Evolutionary conservation across 2,797 vertebrate genomes (phyloP), one percentile per base, ranked within the genome.

Genomic region (Siniperca scherzeri): DNA sequence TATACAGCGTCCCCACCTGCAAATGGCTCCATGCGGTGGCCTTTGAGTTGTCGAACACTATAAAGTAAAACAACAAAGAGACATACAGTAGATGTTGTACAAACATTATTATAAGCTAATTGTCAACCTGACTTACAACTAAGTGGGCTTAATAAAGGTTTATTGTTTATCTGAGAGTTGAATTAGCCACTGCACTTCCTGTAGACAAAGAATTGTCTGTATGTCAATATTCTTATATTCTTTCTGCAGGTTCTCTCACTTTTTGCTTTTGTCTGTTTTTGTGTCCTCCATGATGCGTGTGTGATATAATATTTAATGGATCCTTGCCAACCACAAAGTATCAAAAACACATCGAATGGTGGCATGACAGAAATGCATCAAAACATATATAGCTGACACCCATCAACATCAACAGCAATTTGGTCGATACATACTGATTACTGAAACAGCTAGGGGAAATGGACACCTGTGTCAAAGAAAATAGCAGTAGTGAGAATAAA

Each of bases 51-150:
- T 10, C 25, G 46, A 85, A 80, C 80, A 80, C 78, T 80, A 92
- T 92, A 81, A 91, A 90, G 80, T 86, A 19, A 73, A 73, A 73
- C 73, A 90, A 74, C 82, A 84, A 88, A 84, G 82, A 82, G 64
- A 72, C 52, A 56, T 83, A 68, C 52, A 76, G 69, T 81, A 57
- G 65, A 77, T 85, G 82, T 83, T 85, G 82, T 84, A 70, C 78
- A 87, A 86, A 82, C 61, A 90, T 85, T 86, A 81, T 82, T 77
- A 82, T 85, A 85, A 82, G 78, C 77, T 77, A 87, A 90, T 65
- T 84, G 69, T 89, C 80, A 74, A 77, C 69, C 69, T 69, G 64
- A 36, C 62, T 78, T 56, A 64, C 74, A 86, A 87, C 78, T 78
- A 83, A 77, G 71, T 77, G 60, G 6, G 44, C 53, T 80, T 69